These are phyloP conservation scores for Margarornis squamiger DNA, from an alignment of 2,797 vertebrate species.

Conservation along the genomic window DNA sequence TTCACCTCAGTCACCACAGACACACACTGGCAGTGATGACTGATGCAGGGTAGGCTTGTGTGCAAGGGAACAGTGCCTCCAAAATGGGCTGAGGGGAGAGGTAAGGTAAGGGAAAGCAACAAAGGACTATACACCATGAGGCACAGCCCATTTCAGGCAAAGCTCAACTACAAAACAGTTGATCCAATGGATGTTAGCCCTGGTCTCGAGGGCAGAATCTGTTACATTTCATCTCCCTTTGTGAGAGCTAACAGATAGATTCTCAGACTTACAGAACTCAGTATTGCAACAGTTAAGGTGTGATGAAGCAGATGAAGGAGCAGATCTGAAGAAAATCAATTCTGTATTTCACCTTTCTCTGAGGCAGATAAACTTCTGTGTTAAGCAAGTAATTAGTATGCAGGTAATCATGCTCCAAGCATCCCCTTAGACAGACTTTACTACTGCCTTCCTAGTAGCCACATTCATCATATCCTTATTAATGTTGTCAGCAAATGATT, in stretches of 20 bases:
- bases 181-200: not conserved
- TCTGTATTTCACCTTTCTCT: not conserved
- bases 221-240: fast-evolving
- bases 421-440: not conserved
- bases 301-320: not conserved
- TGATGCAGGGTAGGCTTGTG: not conserved
- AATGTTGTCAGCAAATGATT: not conserved
- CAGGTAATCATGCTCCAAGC: not conserved
- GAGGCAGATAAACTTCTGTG: not conserved
- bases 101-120: not conserved
- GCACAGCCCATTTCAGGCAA: not conserved
- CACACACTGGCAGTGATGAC: fast-evolving
- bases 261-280: not conserved
- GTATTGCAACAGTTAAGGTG: not conserved
- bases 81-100: not conserved
- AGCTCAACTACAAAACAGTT: not conserved
- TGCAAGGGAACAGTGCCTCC: not conserved
- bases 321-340: not conserved
- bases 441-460: not conserved
- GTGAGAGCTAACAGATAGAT: not conserved
- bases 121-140: fast-evolving
- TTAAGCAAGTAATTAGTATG: not conserved
- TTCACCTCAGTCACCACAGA: not conserved
- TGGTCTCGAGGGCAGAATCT: not conserved
- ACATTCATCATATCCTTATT: not conserved